These are phyloP conservation scores for Rhadinocentrus ornatus DNA, from an alignment of 2,797 vertebrate species.

Conservation along the genomic window DNA sequence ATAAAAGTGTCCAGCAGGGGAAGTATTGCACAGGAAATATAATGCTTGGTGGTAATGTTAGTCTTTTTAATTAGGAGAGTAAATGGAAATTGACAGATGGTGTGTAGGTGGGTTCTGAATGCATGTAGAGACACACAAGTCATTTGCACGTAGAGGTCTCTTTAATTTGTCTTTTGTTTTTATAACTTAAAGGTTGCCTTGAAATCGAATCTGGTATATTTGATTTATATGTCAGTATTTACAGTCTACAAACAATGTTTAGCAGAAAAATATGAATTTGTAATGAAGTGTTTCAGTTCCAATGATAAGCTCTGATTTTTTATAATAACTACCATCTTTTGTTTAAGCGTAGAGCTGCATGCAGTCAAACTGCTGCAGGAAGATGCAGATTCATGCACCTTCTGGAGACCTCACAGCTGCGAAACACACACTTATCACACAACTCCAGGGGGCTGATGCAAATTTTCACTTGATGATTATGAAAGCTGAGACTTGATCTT, in stretches of 20 bases:
- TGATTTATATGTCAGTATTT: not conserved
- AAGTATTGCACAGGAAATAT: slow-evolving; percentile 54
- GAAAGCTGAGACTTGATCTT: slow-evolving; percentile 61
- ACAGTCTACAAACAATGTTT: not conserved
- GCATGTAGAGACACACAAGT: not conserved
- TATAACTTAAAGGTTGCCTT: not conserved
- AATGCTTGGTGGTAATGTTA: not conserved
- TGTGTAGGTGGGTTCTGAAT: not conserved
- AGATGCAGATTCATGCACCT: slow-evolving; percentile 1
- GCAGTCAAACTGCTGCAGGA: slow-evolving; percentile 8
- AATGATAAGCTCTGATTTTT: not conserved
- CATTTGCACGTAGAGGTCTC: not conserved
- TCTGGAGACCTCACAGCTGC: slow-evolving; percentile 5
- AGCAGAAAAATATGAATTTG: not conserved
- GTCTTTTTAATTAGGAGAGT: not conserved
- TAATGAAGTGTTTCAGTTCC: not conserved
- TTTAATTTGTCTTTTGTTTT: not conserved
- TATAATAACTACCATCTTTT: not conserved
- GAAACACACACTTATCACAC: slow-evolving; percentile 22
- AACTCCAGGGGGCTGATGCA: slow-evolving; percentile 14
- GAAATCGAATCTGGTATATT: not conserved
- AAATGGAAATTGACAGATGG: not conserved
- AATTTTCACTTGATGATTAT: slow-evolving; percentile 38
- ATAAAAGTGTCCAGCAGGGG: slow-evolving; percentile 63
- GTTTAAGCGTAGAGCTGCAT: slow-evolving; percentile 5